Conservation (phyloP, 2,113 vertebrate species). For the Spea bombifrons region DNA sequence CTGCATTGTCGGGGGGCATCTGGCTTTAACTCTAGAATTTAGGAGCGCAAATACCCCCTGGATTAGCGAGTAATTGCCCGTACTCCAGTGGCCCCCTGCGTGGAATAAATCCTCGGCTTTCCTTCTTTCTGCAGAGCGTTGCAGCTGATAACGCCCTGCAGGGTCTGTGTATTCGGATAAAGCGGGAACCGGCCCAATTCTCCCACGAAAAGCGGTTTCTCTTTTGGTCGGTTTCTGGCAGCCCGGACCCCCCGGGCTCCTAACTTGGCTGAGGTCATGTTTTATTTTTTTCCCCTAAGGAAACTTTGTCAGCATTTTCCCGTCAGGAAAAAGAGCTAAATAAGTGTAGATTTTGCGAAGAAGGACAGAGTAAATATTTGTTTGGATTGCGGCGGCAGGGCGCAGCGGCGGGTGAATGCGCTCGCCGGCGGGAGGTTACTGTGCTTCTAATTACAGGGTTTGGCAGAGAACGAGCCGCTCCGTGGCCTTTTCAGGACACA, state of each 20-base stretch:
- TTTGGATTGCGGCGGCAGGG: conserved; percentile 35
- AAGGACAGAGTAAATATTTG: conserved; percentile 21
- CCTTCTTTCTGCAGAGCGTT: too few relatives aligned
- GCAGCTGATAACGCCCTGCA: too few relatives aligned
- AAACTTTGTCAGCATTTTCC: conserved; percentile 32
- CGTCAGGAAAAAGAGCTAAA: background rate
- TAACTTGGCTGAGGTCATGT: background rate
- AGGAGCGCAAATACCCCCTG: too few relatives aligned
- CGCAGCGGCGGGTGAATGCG: background rate
- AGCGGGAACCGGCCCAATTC: too few relatives aligned
- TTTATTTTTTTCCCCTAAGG: conserved; percentile 7
- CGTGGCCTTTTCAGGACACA: conserved; percentile 13
- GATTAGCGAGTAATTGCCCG: too few relatives aligned
- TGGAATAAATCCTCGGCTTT: too few relatives aligned
- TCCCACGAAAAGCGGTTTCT: too few relatives aligned
- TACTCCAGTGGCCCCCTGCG: too few relatives aligned
- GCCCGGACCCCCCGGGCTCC: background rate
- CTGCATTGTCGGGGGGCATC: too few relatives aligned
- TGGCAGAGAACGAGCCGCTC: conserved; percentile 29
- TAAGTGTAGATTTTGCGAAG: background rate
- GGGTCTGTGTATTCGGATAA: too few relatives aligned
- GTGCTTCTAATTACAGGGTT: conserved; percentile 31
- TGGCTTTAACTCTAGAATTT: too few relatives aligned
- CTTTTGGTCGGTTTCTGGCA: too few relatives aligned
- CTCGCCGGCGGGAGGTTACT: conserved; percentile 21